Evolutionary conservation across 1,140 invertebrate species (phyloP).

Genomic region (Pygmarrhopalites habei): DNA sequence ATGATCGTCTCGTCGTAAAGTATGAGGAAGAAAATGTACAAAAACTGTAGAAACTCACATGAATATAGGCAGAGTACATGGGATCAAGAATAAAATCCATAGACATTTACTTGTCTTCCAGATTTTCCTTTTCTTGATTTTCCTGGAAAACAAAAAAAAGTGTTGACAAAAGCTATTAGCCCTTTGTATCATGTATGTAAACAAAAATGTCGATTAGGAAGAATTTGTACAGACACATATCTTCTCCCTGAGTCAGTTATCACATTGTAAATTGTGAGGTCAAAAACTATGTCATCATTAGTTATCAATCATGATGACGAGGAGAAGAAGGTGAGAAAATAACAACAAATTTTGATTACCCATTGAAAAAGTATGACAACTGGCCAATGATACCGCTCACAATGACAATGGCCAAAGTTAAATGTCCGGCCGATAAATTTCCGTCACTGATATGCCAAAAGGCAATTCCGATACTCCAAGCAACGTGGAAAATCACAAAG

Average conservation of each 20-base stretch:
- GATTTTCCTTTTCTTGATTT: conserved; percentile 12
- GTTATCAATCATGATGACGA: not conserved
- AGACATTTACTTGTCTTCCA: conserved; percentile 32
- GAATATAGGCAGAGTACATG: conserved; percentile 16
- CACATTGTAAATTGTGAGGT: not conserved
- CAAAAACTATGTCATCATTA: not conserved
- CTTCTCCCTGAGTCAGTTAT: not conserved
- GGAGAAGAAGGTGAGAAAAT: not conserved
- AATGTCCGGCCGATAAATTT: not conserved
- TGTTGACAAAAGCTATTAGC: not conserved
- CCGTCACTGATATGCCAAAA: conserved; percentile 24
- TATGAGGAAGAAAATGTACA: too few relatives aligned
- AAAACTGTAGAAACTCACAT: conserved; percentile 26
- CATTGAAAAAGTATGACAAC: conserved; percentile 11
- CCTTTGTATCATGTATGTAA: not conserved
- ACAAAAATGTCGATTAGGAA: not conserved
- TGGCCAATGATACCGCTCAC: conserved; percentile 16
- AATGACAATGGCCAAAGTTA: conserved; percentile 16
- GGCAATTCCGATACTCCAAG: conserved; percentile 20
- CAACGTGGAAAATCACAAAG: conserved; percentile 17
- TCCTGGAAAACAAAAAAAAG: conserved; percentile 9
- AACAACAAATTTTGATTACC: conserved; percentile 3
- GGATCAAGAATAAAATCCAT: conserved; percentile 24
- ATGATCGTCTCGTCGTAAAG: not conserved
- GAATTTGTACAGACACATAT: not conserved